Percentiles rank a stretch among this genome's conserved stretches.
These are phyloP conservation scores for Diadema setosum DNA, from an alignment of 35 echinoderm and acorn worm species.

Conservation along the genomic window DNA sequence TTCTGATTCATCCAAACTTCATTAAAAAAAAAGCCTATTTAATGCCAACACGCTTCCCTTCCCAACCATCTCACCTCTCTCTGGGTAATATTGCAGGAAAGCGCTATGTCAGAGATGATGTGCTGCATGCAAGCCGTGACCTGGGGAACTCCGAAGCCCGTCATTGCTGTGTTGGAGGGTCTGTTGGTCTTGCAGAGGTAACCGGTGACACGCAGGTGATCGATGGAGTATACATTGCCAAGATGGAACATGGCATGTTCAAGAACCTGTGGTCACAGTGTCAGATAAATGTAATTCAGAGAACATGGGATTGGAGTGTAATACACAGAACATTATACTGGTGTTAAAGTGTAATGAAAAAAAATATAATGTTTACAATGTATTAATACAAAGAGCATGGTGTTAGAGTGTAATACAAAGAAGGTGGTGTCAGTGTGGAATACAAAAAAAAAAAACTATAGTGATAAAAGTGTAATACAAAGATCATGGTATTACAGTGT, in stretches of 20 bases:
- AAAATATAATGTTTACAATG: not conserved
- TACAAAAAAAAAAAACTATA: not conserved
- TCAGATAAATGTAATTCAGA: not conserved
- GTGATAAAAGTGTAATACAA: no score
- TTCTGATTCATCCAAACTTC: not conserved
- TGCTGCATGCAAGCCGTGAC: not conserved
- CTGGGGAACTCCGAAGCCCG: slow-evolving; percentile 52
- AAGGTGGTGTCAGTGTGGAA: not conserved
- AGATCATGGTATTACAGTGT: no score
- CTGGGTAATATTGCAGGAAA: slow-evolving; percentile 12
- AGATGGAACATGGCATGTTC: slow-evolving; percentile 35
- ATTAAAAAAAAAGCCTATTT: not conserved
- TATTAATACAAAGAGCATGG: not conserved
- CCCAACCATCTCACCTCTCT: not conserved
- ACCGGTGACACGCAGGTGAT: slow-evolving; percentile 12
- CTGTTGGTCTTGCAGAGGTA: slow-evolving; percentile 53
- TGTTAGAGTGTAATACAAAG: not conserved
- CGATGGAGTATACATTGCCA: slow-evolving; percentile 25
- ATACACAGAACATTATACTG: not conserved
- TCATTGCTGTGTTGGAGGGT: slow-evolving; percentile 55
- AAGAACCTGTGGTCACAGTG: slow-evolving; percentile 16
- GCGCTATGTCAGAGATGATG: slow-evolving; percentile 18
- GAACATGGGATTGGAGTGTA: not conserved
- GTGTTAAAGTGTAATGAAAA: not conserved
- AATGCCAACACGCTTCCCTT: not conserved